Evolutionary conservation across 2,113 vertebrate genomes (phyloP), one percentile per base, ranked within the genome.

Genomic region (Anarrhichthys ocellatus): DNA sequence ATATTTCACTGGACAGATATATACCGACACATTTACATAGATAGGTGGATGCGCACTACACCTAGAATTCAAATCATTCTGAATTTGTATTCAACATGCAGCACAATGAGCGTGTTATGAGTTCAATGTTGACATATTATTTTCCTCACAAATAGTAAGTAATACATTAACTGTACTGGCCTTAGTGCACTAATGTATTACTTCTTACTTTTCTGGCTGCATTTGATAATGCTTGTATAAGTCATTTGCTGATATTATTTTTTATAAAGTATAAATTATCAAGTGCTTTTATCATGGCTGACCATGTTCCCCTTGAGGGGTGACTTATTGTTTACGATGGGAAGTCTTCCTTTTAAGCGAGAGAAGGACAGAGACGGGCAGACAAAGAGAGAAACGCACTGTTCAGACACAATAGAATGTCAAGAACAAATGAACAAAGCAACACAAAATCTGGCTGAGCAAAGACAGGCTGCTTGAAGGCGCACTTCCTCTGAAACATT

Each of bases 1-100:
- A 92, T 89, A 88, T 91, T 92, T 93, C 87, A 88, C 2, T 89
- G 71, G 65, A 82, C 81, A 88, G 83, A 89, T 90, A 84, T 88
- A 92, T 67, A 62, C 82, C 74, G 81, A 67, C 77, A 76, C 4
- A 3, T 65, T 80, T 86, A 81, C 48, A 77, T 73, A 42, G 32
- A 32, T 48, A 15, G 29, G 50, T 50, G 34, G 59, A 85, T 84
- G 44, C 13, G 8, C 46, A 15, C 75, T 81, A 66, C 71, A 75
- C 76, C n/a, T 77, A 32, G 66, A 64, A 80, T 92, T 88, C 85
- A 17, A 75, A 63, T 83, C 34, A 36, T 71, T 83, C 5, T 48
- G 68, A 58, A 82, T 83, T 75, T 82, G 1, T 59, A 52, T 82
- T 85, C 9, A 68, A 64, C 79, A 63, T 64, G 9, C 36, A 48